phyloP scores from a whole-genome alignment of 1,140 invertebrate species.

The Brachionus asplanchnoidis region DNA sequence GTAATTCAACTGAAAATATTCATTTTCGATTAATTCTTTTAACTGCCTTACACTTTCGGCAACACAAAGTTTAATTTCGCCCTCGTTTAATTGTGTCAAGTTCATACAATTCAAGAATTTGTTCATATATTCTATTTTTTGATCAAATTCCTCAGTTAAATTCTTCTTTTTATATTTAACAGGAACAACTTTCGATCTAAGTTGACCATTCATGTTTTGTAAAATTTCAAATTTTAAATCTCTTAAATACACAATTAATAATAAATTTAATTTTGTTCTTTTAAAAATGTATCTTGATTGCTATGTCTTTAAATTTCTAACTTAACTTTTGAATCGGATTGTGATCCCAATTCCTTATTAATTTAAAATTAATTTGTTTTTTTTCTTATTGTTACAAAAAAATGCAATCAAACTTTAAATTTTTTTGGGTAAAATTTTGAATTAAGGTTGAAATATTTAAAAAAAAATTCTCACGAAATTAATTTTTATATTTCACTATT shows the following conservation, averaged over 20 bases:
- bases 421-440: no score
- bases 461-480: no score
- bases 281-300: background rate
- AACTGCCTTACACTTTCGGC: background rate
- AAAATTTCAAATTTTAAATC: background rate
- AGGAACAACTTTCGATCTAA: background rate
- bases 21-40: background rate
- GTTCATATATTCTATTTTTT: background rate
- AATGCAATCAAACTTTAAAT: no score
- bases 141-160: background rate
- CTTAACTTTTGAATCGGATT: background rate
- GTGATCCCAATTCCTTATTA: background rate
- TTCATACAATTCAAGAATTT: background rate
- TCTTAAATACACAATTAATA: background rate
- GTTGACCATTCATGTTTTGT: background rate
- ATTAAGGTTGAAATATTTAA: no score
- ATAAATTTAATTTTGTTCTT: background rate
- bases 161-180: background rate
- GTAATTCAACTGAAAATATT: conserved; percentile 13
- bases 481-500: no score
- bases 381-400: background rate
- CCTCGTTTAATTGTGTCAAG: background rate
- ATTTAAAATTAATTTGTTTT: background rate
- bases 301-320: background rate
- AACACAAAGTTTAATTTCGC: background rate